Evolutionary conservation across 1,140 invertebrate species (phyloP), one percentile per base, ranked within the genome.

Genomic region (Frieseomelitta varia): DNA sequence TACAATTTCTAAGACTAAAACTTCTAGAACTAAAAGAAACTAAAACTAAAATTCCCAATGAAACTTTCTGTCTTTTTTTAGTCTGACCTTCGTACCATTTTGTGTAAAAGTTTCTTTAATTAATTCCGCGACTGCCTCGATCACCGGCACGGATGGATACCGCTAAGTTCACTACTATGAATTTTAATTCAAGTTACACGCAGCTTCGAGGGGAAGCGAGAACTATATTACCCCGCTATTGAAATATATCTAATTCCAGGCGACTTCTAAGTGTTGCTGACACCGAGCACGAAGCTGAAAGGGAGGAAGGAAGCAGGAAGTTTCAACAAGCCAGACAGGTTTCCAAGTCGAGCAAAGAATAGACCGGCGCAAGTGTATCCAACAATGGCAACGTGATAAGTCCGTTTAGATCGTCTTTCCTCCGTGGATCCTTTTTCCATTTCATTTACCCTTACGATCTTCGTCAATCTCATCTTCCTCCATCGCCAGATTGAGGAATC

Each of bases 311-410:
- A 47, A 47, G 30, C 68, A 68, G 77, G 77, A 79, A 79, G 77
- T 79, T 79, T 79, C 77, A 79, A 79, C 77, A 19, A 79, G 63
- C 77, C 51, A 68, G 51, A 53, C 77, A 55, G 53, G 63, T 68
- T 79, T 14, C 63, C 34, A 34, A 79, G 77, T 55, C 53, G 12
- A 2, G 30, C 63, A 34, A 79, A 79, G 63, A 68, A 55, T 55
- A 53, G 47, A 24, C 77, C 39, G 21, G 6, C 39, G 39, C 63
- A 19, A 15, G 24, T 51, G 30, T 55, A 53, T 55, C 63, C 19
- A 79, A 68, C 63, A 79, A 68, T 79, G 6, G 77, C 47, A 53
- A 79, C 63, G 51, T 55, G 77, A 68, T 68, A 79, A 79, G 19
- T 55, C 14, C 27, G 63, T 68, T 68, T 55, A 55, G 34, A 51